Percentiles rank a stretch among this genome's conserved stretches.
These are phyloP conservation scores for Ypsolopha scabrella DNA, from an alignment of 2,888 invertebrate genomes.

Conservation along the genomic window DNA sequence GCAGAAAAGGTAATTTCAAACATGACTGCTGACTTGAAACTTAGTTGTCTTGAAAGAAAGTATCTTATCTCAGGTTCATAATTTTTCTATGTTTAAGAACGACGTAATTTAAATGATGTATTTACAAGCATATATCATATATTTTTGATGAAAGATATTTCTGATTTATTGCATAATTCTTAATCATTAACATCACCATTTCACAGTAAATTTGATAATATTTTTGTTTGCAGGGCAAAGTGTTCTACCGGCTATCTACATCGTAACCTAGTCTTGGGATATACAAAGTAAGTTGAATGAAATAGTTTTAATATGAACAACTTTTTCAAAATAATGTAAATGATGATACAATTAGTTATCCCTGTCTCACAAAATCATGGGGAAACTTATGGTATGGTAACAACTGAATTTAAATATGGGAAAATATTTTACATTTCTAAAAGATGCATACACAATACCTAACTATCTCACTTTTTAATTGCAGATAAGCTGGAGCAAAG, in stretches of 20 bases:
- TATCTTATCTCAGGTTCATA: neutral
- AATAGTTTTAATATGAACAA: too few species aligned
- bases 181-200: neutral
- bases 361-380: slow-evolving; percentile 40
- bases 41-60: neutral
- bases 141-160: slow-evolving; percentile 20
- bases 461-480: too few species aligned
- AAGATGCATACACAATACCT: too few species aligned
- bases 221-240: too few species aligned
- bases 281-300: too few species aligned
- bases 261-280: too few species aligned
- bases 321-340: slow-evolving; percentile 3
- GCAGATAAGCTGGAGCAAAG: too few species aligned
- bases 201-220: too few species aligned
- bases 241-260: too few species aligned
- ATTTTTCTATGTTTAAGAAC: neutral
- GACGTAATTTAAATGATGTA: slow-evolving; percentile 14
- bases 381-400: slow-evolving; percentile 37
- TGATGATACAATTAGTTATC: slow-evolving; percentile 42
- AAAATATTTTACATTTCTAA: too few species aligned
- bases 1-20: too few species aligned
- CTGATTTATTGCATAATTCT: neutral
- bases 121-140: slow-evolving; percentile 42
- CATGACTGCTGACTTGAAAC: too few species aligned
- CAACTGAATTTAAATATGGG: slow-evolving; percentile 15